A percentile compares a stretch with the other conserved stretches of the same genome.
These are phyloP conservation scores for Enteromius mattozi DNA, from an alignment of 2,797 vertebrate species.

Conservation along the genomic window DNA sequence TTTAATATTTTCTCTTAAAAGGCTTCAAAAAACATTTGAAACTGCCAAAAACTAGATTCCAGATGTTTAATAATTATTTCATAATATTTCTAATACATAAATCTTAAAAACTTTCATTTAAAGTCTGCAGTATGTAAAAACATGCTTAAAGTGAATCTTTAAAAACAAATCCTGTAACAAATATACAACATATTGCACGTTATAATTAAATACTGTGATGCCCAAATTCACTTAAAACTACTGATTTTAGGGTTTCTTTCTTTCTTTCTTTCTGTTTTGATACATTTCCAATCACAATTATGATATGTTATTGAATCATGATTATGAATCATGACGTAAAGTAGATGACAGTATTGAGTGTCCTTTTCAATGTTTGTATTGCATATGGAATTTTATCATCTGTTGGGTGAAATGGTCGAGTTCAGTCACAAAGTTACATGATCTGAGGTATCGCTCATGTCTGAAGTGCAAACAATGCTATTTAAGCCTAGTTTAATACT, in stretches of 20 bases:
- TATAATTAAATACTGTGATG: background rate
- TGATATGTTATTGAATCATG: background rate
- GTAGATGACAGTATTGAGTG: background rate
- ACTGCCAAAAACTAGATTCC: background rate
- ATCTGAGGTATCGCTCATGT: background rate
- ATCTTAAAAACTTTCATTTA: background rate
- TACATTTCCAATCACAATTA: background rate
- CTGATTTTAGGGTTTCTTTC: background rate
- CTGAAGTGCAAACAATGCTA: background rate
- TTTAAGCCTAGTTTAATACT: background rate
- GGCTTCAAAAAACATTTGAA: background rate
- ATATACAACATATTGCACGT: background rate
- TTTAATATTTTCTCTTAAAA: too few relatives aligned
- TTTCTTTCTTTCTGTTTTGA: too few relatives aligned
- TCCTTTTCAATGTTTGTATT: background rate
- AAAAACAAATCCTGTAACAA: background rate
- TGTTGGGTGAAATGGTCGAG: too few relatives aligned
- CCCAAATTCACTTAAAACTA: background rate
- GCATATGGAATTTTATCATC: too few relatives aligned
- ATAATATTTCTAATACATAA: background rate
- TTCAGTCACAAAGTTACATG: background rate
- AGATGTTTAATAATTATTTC: background rate
- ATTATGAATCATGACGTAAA: background rate
- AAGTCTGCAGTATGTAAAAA: background rate
- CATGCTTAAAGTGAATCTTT: background rate